These are phyloP conservation scores for Matsumyia berberina DNA, from an alignment of 2,888 invertebrate species.

Conservation along the genomic window DNA sequence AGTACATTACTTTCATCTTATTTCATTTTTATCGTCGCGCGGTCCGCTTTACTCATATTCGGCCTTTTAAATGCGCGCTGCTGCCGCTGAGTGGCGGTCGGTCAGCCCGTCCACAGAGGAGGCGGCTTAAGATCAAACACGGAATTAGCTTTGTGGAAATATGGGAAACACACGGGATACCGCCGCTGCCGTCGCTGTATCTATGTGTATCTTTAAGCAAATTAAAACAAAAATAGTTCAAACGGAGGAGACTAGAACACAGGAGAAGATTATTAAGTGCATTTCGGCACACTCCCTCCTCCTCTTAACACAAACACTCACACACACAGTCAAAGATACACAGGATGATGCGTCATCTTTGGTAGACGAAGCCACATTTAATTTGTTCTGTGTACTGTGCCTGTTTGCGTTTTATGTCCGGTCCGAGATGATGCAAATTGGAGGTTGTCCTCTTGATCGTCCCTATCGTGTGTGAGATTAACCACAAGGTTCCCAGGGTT, in stretches of 20 bases:
- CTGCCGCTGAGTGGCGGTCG: slow-evolving; percentile 61
- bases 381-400: slow-evolving; percentile 42
- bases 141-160: slow-evolving; percentile 73
- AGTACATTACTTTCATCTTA: slow-evolving; percentile 77
- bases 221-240: slow-evolving; percentile 72
- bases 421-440: slow-evolving; percentile 46
- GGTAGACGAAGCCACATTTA: slow-evolving; percentile 41
- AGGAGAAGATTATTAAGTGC: slow-evolving; percentile 69
- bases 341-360: slow-evolving; percentile 51
- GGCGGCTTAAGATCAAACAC: slow-evolving; percentile 75
- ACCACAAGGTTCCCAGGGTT: slow-evolving; percentile 35
- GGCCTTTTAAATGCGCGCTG: slow-evolving; percentile 62
- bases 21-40: slow-evolving; percentile 76
- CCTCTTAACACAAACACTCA: slow-evolving; percentile 1
- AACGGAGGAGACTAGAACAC: slow-evolving; percentile 41
- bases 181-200: slow-evolving; percentile 47
- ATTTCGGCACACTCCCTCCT: slow-evolving; percentile 33
- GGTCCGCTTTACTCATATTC: slow-evolving; percentile 75
- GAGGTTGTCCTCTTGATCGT: not conserved
- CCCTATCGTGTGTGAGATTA: not conserved
- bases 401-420: slow-evolving; percentile 41
- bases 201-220: slow-evolving; percentile 61
- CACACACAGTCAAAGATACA: too few species aligned
- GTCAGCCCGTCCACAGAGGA: slow-evolving; percentile 60
- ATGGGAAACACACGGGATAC: slow-evolving; percentile 67